Conservation (phyloP, 2,113 vertebrate species). For the Passerina amoena region DNA sequence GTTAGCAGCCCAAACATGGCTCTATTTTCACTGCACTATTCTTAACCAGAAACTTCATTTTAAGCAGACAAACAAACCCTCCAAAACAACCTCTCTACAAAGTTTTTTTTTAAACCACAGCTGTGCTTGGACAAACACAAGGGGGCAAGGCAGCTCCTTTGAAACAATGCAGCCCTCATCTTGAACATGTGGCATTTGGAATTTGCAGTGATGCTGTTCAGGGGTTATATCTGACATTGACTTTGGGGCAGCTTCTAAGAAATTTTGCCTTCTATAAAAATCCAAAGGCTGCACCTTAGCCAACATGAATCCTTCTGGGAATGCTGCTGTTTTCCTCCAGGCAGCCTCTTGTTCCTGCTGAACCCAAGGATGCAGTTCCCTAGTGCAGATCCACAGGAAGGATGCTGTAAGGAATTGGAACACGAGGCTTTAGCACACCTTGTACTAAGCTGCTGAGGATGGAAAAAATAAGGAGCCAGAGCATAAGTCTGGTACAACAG, state of each 20-base stretch:
- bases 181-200: background rate
- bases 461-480: background rate
- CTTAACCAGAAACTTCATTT: background rate
- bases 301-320: accelerated
- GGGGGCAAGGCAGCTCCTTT: background rate
- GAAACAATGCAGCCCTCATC: background rate
- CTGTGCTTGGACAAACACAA: background rate
- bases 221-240: background rate
- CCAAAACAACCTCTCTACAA: background rate
- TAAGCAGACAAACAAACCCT: background rate
- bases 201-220: background rate
- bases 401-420: background rate
- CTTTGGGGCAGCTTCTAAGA: background rate
- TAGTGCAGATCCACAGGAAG: background rate
- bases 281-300: background rate
- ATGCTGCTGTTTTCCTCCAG: background rate
- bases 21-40: background rate
- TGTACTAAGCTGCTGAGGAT: background rate
- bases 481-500: background rate
- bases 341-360: background rate
- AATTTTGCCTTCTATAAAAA: background rate
- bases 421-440: background rate
- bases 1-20: background rate
- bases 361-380: background rate
- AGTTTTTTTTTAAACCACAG: background rate